A percentile compares a stretch with the other conserved stretches of the same genome.
Evolutionary conservation across 2,113 vertebrate genomes (phyloP).

Genomic region (Geococcyx californianus): DNA sequence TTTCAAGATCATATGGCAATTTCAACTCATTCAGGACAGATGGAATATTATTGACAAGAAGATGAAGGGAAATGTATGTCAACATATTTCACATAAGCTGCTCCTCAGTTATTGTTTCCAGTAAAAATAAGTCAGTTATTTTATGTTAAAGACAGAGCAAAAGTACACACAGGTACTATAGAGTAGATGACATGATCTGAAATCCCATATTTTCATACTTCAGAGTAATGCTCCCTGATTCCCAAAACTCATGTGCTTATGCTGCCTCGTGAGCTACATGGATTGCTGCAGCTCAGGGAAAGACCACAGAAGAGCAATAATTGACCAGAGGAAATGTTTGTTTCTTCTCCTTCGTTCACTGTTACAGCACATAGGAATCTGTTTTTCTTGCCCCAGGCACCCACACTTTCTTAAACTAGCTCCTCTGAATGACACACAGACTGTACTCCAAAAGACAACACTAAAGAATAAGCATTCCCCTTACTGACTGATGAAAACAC

Average conservation of each 20-base stretch:
- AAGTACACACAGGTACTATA: background rate
- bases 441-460: background rate
- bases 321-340: background rate
- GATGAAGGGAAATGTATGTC: background rate
- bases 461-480: background rate
- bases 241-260: background rate
- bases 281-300: background rate
- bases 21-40: background rate
- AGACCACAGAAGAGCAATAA: background rate
- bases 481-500: background rate
- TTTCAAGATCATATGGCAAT: background rate
- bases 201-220: background rate
- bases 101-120: background rate
- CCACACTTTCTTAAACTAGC: background rate
- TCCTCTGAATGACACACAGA: background rate
- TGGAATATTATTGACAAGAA: background rate
- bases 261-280: background rate
- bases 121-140: background rate
- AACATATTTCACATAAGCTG: background rate
- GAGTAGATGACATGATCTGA: background rate
- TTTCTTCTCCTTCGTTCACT: background rate
- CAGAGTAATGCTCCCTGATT: rapidly evolving
- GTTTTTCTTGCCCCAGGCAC: background rate
- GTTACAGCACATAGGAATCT: background rate
- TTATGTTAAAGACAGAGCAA: background rate